Evolutionary conservation across 2,797 vertebrate genomes (phyloP).

Genomic region (Enteromius thamalakanensis): DNA sequence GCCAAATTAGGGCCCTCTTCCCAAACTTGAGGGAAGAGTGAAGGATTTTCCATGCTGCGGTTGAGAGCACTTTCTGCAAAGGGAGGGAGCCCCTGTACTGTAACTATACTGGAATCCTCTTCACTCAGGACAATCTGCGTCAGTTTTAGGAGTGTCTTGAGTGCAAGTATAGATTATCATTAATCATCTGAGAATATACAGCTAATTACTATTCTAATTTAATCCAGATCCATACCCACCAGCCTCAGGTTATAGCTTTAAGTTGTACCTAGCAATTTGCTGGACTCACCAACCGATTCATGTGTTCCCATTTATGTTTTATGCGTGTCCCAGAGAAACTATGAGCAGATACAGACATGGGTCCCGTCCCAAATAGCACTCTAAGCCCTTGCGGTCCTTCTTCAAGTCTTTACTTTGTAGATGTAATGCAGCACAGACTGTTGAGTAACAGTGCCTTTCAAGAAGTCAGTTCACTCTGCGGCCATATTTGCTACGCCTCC

Average conservation of each 20-base stretch:
- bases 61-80: neutral
- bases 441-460: neutral
- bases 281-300: neutral
- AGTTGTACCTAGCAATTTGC: slow-evolving; percentile 17
- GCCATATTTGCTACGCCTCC: slow-evolving; percentile 1
- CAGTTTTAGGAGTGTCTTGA: slow-evolving; percentile 9
- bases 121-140: neutral
- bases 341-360: slow-evolving; percentile 4
- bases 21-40: slow-evolving; percentile 34
- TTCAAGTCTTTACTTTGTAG: slow-evolving; percentile 1
- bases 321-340: slow-evolving; percentile 13
- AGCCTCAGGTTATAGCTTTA: neutral
- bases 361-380: neutral
- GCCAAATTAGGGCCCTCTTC: slow-evolving; percentile 33
- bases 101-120: neutral
- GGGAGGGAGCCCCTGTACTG: neutral
- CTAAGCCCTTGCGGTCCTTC: neutral
- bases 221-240: neutral
- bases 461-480: neutral
- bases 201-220: neutral
- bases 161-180: neutral
- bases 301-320: slow-evolving; percentile 11
- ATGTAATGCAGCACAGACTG: neutral
- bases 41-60: slow-evolving; percentile 41
- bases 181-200: slow-evolving; percentile 13